Conservation (phyloP, 2,888 invertebrate genomes). For the Lithophane socia region DNA sequence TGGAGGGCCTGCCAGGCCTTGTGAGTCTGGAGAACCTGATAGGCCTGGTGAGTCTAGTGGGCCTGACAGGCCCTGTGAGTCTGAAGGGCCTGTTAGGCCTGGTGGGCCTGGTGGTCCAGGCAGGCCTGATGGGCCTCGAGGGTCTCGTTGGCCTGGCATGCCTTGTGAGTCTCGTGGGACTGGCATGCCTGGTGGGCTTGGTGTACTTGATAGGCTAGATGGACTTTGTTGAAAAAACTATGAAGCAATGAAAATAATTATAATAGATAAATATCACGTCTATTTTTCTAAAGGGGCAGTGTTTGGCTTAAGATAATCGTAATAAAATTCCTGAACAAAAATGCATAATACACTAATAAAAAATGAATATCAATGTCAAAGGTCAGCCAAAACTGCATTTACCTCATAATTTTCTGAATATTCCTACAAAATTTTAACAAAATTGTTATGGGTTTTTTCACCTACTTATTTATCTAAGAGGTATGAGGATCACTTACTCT, state of each 20-base stretch:
- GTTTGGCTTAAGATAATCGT: background rate
- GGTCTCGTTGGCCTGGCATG: background rate
- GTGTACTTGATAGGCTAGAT: conserved; percentile 4
- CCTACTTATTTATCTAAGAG: background rate
- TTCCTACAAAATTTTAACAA: background rate
- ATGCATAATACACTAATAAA: background rate
- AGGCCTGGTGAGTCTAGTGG: background rate
- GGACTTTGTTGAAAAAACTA: conserved; percentile 8
- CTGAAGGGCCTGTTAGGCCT: background rate
- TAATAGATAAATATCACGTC: background rate
- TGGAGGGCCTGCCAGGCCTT: too few species aligned
- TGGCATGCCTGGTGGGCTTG: background rate
- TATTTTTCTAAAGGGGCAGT: background rate
- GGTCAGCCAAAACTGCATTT: background rate
- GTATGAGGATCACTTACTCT: background rate
- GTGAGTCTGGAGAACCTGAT: background rate
- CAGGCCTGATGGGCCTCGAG: background rate
- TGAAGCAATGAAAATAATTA: conserved; percentile 1
- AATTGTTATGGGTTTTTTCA: background rate
- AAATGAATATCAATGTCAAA: too few species aligned
- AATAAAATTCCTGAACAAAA: background rate
- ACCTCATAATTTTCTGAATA: background rate
- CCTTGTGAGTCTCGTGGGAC: background rate
- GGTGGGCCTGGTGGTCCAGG: too few species aligned
- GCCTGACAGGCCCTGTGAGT: too few species aligned